Conservation (phyloP, 2,113 vertebrate genomes). For the Chinchilla lanigera region DNA sequence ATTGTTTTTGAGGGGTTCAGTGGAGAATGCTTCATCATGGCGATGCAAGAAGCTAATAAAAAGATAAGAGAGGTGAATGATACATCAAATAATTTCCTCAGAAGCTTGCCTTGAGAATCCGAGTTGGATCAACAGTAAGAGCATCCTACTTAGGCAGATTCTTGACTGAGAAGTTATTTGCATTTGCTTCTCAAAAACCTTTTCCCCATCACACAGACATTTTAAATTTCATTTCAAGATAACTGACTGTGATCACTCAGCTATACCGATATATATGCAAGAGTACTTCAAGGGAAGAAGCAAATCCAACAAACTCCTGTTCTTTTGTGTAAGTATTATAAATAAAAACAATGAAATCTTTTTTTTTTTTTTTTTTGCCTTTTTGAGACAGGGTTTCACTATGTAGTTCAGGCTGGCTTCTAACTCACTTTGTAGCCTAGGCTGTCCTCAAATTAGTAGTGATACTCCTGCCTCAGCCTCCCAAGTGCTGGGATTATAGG, state of each 20-base stretch:
- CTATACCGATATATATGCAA: not conserved
- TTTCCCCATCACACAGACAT: not conserved
- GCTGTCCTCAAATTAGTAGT: not conserved
- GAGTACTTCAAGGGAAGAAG: not conserved
- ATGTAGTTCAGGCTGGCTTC: not conserved
- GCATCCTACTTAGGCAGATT: not conserved
- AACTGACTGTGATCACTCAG: not conserved
- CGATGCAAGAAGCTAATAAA: conserved; percentile 94
- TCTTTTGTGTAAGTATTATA: not conserved
- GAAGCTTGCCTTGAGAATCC: not conserved
- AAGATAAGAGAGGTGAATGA: not conserved
- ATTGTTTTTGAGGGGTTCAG: conserved; percentile 97
- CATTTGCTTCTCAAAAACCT: not conserved
- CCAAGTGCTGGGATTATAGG: not conserved
- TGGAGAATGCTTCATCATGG: conserved; percentile 99
- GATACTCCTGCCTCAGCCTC: not conserved
- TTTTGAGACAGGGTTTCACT: not conserved
- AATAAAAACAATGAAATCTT: conserved; percentile 25
- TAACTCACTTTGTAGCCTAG: not conserved
- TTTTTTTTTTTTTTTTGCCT: not conserved
- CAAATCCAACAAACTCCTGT: not conserved
- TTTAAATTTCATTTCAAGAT: conserved; percentile 54
- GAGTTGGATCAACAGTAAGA: not conserved
- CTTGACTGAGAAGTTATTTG: not conserved
- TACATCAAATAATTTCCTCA: not conserved